These are phyloP conservation scores for Smutsia gigantea DNA, from an alignment of 2,797 vertebrate species.

Conservation along the genomic window DNA sequence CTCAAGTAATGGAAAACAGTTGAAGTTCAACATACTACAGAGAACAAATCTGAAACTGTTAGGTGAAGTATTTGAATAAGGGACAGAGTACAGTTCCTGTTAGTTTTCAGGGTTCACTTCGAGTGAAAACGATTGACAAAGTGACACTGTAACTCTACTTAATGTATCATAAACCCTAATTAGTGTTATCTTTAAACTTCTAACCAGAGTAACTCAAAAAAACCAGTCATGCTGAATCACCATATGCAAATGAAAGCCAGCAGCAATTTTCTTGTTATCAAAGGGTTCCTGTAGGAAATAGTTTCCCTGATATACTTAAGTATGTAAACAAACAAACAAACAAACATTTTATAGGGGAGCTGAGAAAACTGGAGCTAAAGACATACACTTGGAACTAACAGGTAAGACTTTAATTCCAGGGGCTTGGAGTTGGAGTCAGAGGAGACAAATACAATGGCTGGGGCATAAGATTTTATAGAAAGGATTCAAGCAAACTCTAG, in stretches of 20 bases:
- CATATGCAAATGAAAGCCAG: constrained; percentile 41
- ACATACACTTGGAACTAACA: constrained; percentile 3
- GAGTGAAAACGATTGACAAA: constrained; percentile 54
- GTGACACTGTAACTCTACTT: neutral
- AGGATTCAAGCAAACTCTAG: neutral
- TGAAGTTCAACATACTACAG: neutral
- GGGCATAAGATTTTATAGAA: neutral
- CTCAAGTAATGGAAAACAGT: neutral
- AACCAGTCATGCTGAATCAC: constrained; percentile 44
- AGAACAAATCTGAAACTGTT: neutral
- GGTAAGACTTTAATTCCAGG: constrained; percentile 24
- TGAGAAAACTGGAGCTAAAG: constrained; percentile 42
- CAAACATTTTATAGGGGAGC: neutral
- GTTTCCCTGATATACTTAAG: neutral
- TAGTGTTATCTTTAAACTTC: constrained; percentile 43
- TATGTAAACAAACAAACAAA: too few species aligned
- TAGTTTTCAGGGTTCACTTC: constrained; percentile 22
- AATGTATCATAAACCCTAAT: neutral
- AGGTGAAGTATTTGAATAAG: constrained; percentile 24
- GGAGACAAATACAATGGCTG: neutral
- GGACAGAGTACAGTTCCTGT: neutral
- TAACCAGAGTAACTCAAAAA: constrained; percentile 20
- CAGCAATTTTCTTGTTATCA: constrained; percentile 45
- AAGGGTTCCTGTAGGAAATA: constrained; percentile 42
- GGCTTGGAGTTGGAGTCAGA: neutral